Base-by-base conservation (phyloP, 2,797 vertebrate species). In the Lagocephalus sceleratus region DNA sequence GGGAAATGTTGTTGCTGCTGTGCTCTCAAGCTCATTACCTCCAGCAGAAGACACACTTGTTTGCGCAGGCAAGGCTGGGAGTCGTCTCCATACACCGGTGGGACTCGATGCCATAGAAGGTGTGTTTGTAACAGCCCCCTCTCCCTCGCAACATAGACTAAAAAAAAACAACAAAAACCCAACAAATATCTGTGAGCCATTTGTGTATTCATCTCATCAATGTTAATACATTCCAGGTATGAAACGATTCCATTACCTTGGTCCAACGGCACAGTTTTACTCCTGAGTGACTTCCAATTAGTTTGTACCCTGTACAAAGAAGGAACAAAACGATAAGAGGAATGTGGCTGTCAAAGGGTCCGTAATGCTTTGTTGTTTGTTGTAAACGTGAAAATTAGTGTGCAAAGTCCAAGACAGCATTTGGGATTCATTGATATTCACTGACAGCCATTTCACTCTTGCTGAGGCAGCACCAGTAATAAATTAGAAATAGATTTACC, bases 11-110 rank as follows among this genome's bases (percentile, higher is more conserved):
- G 3, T 11, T 42, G 16, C 15, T 19, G n/a, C 15, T n/a, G 6
- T 17, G 14, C 1, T 17, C 10, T 47, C 19, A n/a, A 20, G 53
- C 20, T 15, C 55, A 79, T 3, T 70, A 98, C 96, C 97, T 94
- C 96, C 96, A 99, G 77, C 96, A 99, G 84, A 98, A 99, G 66
- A 98, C 92, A 12, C 95, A 98, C 67, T 99, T 98, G 85, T 98
- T 98, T 1, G 96, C 94, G 19, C 96, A 98, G 15, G 95, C 95
- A 56, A 98, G 87, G 73, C 96, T 99, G 0, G 95, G 96, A 0
- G 95, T 98, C 10, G 94, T 91, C 86, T 99, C 97, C 95, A 98
- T 97, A 88, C 96, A 99, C 17, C 94, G 92, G 63, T 98, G 96
- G 52, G 95, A 98, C 85, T 98, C 94, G 0, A 97, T 97, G 2